A percentile compares a stretch with the other conserved stretches of the same genome.
These are phyloP conservation scores for Chlorops oryzae DNA, from an alignment of 1,140 invertebrate species.

Conservation along the genomic window DNA sequence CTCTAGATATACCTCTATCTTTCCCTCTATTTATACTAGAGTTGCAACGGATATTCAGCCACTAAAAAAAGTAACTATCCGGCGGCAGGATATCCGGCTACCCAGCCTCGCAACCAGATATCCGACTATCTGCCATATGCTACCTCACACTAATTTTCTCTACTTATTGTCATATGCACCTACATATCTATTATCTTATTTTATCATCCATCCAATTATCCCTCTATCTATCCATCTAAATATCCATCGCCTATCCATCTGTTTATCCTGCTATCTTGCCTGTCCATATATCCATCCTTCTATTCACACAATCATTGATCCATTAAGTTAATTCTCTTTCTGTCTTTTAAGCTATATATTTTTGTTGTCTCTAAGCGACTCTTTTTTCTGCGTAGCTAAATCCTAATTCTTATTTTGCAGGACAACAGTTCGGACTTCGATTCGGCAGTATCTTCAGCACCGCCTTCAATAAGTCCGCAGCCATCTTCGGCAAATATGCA, in stretches of 20 bases:
- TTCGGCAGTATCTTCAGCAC: conserved; percentile 46
- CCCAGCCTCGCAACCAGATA: not conserved
- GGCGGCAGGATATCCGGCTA: not conserved
- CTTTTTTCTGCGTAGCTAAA: too few relatives aligned
- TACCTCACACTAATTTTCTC: not conserved
- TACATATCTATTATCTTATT: not conserved
- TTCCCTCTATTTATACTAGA: not conserved
- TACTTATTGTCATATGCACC: not conserved
- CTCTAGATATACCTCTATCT: too few relatives aligned
- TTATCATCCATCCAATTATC: not conserved
- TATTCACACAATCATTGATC: too few relatives aligned
- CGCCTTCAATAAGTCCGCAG: conserved; percentile 45
- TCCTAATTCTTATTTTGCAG: too few relatives aligned
- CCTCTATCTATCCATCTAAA: too few relatives aligned
- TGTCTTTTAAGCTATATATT: too few relatives aligned
- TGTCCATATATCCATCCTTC: not conserved
- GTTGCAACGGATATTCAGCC: not conserved
- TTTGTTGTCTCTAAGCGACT: too few relatives aligned
- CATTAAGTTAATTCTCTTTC: too few relatives aligned
- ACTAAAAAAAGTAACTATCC: not conserved
- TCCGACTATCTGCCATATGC: not conserved
- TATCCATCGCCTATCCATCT: too few relatives aligned
- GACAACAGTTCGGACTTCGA: conserved; percentile 44
- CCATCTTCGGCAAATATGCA: conserved; percentile 39
- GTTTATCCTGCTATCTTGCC: too few relatives aligned